A percentile compares a stretch with the other conserved stretches of the same genome.
These are phyloP conservation scores for Ia io DNA, from an alignment of 2,113 vertebrate species.

Conservation along the genomic window DNA sequence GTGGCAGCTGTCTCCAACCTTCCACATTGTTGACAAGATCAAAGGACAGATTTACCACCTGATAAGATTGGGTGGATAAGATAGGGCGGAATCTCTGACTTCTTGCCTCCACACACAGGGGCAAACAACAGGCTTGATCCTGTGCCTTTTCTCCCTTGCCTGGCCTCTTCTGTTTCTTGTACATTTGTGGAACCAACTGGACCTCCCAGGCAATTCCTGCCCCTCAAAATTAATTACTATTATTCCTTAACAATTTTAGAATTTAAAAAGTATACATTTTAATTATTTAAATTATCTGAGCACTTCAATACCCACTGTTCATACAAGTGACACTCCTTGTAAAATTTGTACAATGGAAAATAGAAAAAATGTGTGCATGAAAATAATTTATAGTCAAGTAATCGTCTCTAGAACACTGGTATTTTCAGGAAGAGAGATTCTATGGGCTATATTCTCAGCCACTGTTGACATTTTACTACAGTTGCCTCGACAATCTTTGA, in stretches of 20 bases:
- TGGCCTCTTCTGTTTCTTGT: neutral
- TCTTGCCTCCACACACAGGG: slow-evolving; percentile 58
- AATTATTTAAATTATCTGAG: neutral
- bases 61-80: slow-evolving; percentile 84
- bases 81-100: slow-evolving; percentile 74
- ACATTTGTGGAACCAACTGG: neutral
- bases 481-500: neutral
- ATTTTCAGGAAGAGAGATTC: slow-evolving; percentile 31
- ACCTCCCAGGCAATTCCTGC: neutral
- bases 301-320: neutral
- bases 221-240: neutral
- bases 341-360: neutral
- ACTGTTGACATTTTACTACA: slow-evolving; percentile 32
- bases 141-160: neutral
- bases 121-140: slow-evolving; percentile 51
- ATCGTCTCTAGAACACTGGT: slow-evolving; percentile 24
- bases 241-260: neutral
- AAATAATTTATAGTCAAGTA: slow-evolving; percentile 57
- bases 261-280: neutral
- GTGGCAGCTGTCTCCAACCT: slow-evolving; percentile 83
- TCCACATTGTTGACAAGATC: slow-evolving; percentile 85
- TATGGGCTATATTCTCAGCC: slow-evolving; percentile 45
- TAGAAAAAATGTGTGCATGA: neutral
- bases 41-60: slow-evolving; percentile 88
- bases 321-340: neutral